Evolutionary conservation across 64 coral and sea anemone genomes (phyloP).

Genomic region (Porites australiensis): DNA sequence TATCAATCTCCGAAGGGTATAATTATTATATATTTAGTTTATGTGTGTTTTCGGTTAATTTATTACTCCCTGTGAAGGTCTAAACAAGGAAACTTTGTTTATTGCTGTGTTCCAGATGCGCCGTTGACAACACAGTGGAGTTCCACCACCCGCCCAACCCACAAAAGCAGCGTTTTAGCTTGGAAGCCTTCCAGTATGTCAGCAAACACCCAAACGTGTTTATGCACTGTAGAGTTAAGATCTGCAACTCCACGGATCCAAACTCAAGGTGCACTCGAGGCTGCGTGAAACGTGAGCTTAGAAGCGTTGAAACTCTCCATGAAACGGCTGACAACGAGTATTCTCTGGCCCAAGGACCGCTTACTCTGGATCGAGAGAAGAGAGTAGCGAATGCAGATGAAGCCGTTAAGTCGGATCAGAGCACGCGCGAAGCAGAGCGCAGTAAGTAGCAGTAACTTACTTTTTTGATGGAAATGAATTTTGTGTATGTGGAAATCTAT

Average conservation of each 20-base stretch:
- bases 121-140: conserved; percentile 26
- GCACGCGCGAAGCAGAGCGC: not conserved
- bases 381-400: not conserved
- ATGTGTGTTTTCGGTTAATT: no score
- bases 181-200: conserved; percentile 85
- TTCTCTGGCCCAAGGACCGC: conserved; percentile 31
- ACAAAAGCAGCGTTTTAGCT: conserved; percentile 70
- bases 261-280: conserved; percentile 70
- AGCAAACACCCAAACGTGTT: conserved; percentile 65
- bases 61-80: no score
- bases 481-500: no score
- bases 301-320: not conserved
- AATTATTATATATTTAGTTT: no score
- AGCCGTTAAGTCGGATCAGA: not conserved
- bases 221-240: conserved; percentile 80
- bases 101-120: conserved; percentile 29
- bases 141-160: conserved; percentile 19
- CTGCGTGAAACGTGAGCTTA: conserved; percentile 8
- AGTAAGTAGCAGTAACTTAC: not conserved
- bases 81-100: not conserved
- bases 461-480: no score
- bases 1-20: no score
- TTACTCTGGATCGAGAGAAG: conserved; percentile 18
- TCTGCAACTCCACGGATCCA: conserved; percentile 80
- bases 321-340: not conserved